Conservation (phyloP, 2,888 invertebrate species). For the Polymixis flavicincta region DNA sequence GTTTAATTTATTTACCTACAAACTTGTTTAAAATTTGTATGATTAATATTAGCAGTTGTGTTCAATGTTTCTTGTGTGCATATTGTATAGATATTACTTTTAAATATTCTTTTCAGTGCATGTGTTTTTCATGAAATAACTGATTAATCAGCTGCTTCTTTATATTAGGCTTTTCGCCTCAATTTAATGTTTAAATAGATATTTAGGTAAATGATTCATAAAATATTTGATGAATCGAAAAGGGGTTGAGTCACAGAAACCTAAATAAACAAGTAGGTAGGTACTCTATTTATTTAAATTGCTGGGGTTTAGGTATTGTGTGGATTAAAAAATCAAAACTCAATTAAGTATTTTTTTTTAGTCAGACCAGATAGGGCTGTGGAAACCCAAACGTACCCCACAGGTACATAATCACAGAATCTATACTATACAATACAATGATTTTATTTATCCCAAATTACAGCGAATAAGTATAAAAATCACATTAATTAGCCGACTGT, state of each 20-base stretch:
- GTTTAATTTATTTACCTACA: neutral
- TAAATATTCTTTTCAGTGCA: neutral
- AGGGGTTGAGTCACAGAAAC: constrained; percentile 28
- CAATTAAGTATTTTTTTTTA: constrained; percentile 74
- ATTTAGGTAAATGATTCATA: constrained; percentile 24
- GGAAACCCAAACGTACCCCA: constrained; percentile 81
- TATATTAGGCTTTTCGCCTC: neutral
- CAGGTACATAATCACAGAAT: constrained; percentile 89
- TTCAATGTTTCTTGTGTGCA: neutral
- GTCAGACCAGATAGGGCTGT: constrained; percentile 83
- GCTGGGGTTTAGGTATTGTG: neutral
- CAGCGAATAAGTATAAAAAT: constrained; percentile 86
- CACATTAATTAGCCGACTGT: constrained; percentile 83
- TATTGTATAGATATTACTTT: constrained; percentile 6
- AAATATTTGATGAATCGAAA: constrained; percentile 11
- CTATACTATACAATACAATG: constrained; percentile 78
- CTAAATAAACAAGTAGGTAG: constrained; percentile 38
- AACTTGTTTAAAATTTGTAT: neutral
- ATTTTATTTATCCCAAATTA: constrained; percentile 79
- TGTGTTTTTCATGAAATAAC: neutral
- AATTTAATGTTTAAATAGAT: neutral
- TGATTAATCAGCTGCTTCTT: constrained; percentile 3
- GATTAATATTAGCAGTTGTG: neutral
- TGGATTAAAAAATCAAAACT: constrained; percentile 60
- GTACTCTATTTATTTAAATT: constrained; percentile 25